Conservation (phyloP, 2,888 invertebrate genomes). For the Leucophora obtusa region DNA sequence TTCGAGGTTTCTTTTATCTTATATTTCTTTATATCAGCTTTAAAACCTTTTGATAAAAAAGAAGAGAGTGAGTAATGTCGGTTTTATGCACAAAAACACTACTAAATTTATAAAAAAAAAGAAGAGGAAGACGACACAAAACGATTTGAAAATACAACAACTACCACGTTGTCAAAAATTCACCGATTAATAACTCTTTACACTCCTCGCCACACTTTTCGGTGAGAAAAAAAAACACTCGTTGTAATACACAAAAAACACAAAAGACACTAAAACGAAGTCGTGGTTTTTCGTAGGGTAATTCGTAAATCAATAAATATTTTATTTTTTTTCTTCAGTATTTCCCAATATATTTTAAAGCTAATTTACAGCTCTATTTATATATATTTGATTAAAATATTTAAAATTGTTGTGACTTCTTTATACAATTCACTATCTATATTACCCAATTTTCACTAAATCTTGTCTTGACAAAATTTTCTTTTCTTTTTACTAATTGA, state of each 20-base stretch:
- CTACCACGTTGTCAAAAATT: neutral
- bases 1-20: constrained; percentile 10
- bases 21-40: constrained; percentile 5
- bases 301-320: constrained; percentile 58
- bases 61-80: constrained; percentile 56
- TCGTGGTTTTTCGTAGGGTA: constrained; percentile 59
- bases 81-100: constrained; percentile 29
- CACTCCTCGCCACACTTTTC: neutral
- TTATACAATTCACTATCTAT: too few species aligned
- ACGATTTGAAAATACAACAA: neutral
- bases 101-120: neutral
- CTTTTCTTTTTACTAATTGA: neutral
- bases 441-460: neutral
- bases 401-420: too few species aligned
- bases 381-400: neutral
- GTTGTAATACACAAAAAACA: constrained; percentile 27
- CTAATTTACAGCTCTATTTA: neutral
- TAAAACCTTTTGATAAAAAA: constrained; percentile 4
- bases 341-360: constrained; percentile 1
- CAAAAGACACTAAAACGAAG: constrained; percentile 32
- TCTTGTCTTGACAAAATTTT: neutral
- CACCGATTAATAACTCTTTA: neutral
- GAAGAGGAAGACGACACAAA: constrained; percentile 13
- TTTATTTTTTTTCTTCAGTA: constrained; percentile 2
- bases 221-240: neutral